phyloP scores from a whole-genome alignment of 2,113 vertebrate species.

The Nannobrachium achirus region DNA sequence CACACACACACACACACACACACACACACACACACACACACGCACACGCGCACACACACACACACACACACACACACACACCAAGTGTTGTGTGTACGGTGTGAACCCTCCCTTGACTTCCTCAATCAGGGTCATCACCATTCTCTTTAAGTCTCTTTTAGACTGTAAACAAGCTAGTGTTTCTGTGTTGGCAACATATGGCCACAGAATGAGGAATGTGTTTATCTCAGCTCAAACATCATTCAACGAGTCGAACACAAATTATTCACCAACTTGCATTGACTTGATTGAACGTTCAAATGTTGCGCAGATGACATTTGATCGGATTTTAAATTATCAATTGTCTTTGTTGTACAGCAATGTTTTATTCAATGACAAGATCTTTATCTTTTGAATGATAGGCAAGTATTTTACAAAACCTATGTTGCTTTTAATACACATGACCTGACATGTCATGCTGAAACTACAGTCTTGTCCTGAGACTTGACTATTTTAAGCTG shows the following conservation, averaged over 20 bases:
- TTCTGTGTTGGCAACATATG: constrained; percentile 40
- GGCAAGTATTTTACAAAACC: not conserved
- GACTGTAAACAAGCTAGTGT: constrained; percentile 58
- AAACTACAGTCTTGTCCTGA: not conserved
- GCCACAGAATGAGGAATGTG: constrained; percentile 36
- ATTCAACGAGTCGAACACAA: constrained; percentile 22
- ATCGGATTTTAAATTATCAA: not conserved
- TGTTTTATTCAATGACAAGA: no score
- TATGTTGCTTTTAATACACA: not conserved
- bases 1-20: no score
- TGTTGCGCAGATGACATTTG: constrained; percentile 10
- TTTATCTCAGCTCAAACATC: constrained; percentile 40
- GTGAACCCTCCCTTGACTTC: constrained; percentile 54
- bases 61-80: constrained; percentile 7
- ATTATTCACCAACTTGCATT: constrained; percentile 2
- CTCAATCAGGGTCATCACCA: constrained; percentile 58
- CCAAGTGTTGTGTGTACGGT: constrained; percentile 54
- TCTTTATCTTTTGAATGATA: not conserved
- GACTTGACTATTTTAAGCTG: not conserved
- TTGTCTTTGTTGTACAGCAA: no score
- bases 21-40: no score
- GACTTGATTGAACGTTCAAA: constrained; percentile 10
- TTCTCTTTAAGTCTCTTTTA: constrained; percentile 51
- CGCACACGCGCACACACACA: no score
- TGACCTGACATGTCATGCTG: not conserved